These are phyloP conservation scores for Siniperca chuatsi DNA, from an alignment of 2,113 vertebrate species.

Conservation along the genomic window DNA sequence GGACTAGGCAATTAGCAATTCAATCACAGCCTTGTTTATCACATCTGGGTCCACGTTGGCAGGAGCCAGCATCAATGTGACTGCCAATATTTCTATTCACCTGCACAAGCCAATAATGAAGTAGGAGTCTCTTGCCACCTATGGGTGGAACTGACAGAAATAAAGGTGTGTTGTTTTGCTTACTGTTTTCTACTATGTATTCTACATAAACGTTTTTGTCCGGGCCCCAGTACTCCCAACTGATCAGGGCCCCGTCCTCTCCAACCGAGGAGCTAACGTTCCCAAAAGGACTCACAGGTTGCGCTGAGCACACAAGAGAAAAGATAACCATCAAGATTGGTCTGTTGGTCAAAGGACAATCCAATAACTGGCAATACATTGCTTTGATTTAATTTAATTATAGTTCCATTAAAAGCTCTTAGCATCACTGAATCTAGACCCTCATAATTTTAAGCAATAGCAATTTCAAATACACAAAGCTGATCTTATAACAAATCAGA, in stretches of 20 bases:
- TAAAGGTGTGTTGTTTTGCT: slow-evolving; percentile 86
- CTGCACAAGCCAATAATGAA: slow-evolving; percentile 63
- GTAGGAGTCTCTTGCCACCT: slow-evolving; percentile 74
- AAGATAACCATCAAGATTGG: slow-evolving; percentile 81
- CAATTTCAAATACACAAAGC: slow-evolving; percentile 31
- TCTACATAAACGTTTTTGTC: slow-evolving; percentile 94
- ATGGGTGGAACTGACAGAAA: slow-evolving; percentile 47
- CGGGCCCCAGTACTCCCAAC: slow-evolving; percentile 95
- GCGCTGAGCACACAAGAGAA: slow-evolving; percentile 89
- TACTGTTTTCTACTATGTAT: slow-evolving; percentile 94
- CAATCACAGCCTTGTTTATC: slow-evolving; percentile 63
- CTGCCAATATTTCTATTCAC: slow-evolving; percentile 72
- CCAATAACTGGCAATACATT: slow-evolving; percentile 28
- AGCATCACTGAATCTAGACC: slow-evolving; percentile 24
- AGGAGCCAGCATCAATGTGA: slow-evolving; percentile 16
- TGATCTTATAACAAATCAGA: slow-evolving; percentile 46
- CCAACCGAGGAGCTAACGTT: slow-evolving; percentile 88
- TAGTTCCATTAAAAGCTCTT: slow-evolving; percentile 19
- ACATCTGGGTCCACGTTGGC: slow-evolving; percentile 61
- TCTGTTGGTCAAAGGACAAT: slow-evolving; percentile 47
- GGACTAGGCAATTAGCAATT: slow-evolving; percentile 47
- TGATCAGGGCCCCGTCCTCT: slow-evolving; percentile 92
- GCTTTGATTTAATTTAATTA: slow-evolving; percentile 25
- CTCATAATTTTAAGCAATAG: slow-evolving; percentile 20
- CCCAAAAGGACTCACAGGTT: slow-evolving; percentile 87